Base-by-base conservation (phyloP, 2,888 invertebrate genomes). In the Desoria tigrina region DNA sequence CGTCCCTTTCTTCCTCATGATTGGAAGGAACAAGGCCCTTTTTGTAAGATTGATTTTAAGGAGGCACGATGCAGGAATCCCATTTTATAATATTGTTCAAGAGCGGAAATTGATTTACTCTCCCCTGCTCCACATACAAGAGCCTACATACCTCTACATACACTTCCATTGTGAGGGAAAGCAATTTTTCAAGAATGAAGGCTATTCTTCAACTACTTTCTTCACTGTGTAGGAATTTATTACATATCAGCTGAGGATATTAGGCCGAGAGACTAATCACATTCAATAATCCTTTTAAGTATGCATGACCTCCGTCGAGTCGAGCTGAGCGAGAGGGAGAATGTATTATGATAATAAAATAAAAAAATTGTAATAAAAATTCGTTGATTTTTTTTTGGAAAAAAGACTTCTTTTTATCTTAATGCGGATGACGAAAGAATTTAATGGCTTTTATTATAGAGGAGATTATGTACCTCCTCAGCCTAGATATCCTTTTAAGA, bases 51-150 rank as follows among this genome's bases (percentile, higher is more conserved):
- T 58, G 58, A 58, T 58, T 58, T 49, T 18, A 57, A 24, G 7
- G 32, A 51, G 26, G 7, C 51, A 14, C 24, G 54, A 18, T 4
- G 18, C 42, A 9, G 45, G 58, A 58, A 58, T 58, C 49, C 49
- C 21, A 32, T 54, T 28, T 32, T 49, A 39, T 58, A 39, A 54
- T 42, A 58, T 45, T 58, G 58, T 49, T 58, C 49, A 49, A 21
- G 21, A 45, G 21, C 58, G 58, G 58, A 58, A 58, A 58, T 58
- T 58, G 58, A 58, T 58, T 58, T 58, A 58, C 45, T 58, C 18
- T 51, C 24, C 18, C 21, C n/a, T 7, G 49, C 21, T n/a, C 21
- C 49, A 18, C 18, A 7, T 49, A 39, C 16, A 39, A 39, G 9
- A 39, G 16, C 9, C 39, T 45, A 21, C n/a, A 45, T 45, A 45